These are phyloP conservation scores for human (Homo sapiens) DNA, from an alignment of 2,113 vertebrate species.

Conservation along the genomic window DNA sequence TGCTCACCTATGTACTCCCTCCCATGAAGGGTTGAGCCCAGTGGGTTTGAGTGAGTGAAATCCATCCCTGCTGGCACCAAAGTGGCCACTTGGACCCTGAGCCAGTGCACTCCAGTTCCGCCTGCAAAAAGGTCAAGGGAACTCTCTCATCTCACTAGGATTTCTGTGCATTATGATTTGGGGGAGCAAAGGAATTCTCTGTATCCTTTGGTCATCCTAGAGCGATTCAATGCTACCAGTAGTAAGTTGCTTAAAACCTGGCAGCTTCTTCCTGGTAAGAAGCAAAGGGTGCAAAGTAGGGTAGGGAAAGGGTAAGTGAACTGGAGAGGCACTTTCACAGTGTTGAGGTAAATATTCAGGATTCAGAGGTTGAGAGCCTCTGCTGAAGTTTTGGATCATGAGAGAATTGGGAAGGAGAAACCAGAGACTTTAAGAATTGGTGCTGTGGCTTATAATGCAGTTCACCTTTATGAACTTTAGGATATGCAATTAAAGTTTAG, in stretches of 20 bases:
- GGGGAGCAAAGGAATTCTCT: not conserved
- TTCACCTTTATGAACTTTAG: not conserved
- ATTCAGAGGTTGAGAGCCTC: not conserved
- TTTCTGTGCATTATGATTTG: not conserved
- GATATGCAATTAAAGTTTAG: not conserved
- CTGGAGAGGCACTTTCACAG: not conserved
- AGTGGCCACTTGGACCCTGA: too few relatives aligned
- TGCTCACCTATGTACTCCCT: too few relatives aligned
- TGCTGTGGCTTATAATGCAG: not conserved
- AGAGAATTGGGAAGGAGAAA: not conserved
- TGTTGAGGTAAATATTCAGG: not conserved
- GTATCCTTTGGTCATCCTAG: not conserved
- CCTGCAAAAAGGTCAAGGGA: too few relatives aligned
- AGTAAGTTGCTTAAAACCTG: not conserved
- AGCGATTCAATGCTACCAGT: not conserved
- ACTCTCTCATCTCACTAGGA: not conserved
- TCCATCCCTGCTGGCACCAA: too few relatives aligned
- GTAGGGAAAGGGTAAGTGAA: not conserved
- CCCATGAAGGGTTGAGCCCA: too few relatives aligned
- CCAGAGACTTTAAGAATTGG: not conserved
- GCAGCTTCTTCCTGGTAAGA: not conserved
- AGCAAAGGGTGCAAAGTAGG: not conserved
- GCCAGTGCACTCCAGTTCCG: too few relatives aligned
- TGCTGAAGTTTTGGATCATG: not conserved
- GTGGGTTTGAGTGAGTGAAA: too few relatives aligned